These are phyloP conservation scores for Drosophila planitibia DNA, from an alignment of 2,888 invertebrate genomes.

Conservation along the genomic window DNA sequence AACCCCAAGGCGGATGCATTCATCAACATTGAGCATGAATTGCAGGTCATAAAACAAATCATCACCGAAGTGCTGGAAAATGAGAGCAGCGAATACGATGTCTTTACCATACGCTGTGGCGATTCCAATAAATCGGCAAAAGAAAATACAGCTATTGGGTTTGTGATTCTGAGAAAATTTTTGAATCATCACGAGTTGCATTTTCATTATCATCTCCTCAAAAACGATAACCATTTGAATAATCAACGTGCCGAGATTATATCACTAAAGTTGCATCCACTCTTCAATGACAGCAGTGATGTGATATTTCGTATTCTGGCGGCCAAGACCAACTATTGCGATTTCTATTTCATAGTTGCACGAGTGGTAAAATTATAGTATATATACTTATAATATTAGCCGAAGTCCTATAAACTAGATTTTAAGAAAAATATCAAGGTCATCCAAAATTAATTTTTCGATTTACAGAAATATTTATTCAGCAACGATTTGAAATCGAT, in stretches of 20 bases:
- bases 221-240: conserved; percentile 38
- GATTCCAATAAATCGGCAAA: conserved; percentile 58
- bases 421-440: background rate
- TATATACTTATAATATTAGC: background rate
- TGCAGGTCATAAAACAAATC: conserved; percentile 47
- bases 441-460: background rate
- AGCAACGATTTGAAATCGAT: conserved; percentile 68
- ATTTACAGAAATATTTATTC: conserved; percentile 35
- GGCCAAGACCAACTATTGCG: conserved; percentile 61
- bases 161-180: conserved; percentile 67
- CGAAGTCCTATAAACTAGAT: background rate
- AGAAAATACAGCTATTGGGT: conserved; percentile 74
- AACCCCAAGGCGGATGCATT: conserved; percentile 38
- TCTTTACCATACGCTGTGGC: conserved; percentile 79
- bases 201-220: conserved; percentile 59
- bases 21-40: conserved; percentile 35
- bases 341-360: conserved; percentile 65
- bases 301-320: conserved; percentile 72
- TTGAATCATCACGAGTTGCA: conserved; percentile 36
- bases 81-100: conserved; percentile 50
- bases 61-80: conserved; percentile 69
- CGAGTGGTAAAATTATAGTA: conserved; percentile 28
- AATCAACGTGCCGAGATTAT: conserved; percentile 67
- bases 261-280: conserved; percentile 74
- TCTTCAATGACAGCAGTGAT: conserved; percentile 68